Percentiles rank a stretch among this genome's conserved stretches.
Evolutionary conservation across 2,888 invertebrate species (phyloP).

Genomic region (Byasa hedistus): DNA sequence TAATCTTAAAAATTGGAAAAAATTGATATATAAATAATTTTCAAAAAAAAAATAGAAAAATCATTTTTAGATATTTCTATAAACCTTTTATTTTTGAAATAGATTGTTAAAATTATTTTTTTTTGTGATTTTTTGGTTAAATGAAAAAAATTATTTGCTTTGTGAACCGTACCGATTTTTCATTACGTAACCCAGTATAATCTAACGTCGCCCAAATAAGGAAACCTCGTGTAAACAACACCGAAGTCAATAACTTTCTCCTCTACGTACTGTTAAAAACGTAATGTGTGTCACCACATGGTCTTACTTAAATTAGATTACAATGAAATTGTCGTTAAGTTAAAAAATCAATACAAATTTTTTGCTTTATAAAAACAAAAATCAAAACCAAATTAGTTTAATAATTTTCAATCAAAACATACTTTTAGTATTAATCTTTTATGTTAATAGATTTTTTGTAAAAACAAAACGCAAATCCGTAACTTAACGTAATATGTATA

Average conservation of each 20-base stretch:
- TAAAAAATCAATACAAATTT: too few species aligned
- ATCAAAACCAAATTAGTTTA: too few species aligned
- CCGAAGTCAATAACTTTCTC: constrained; percentile 33
- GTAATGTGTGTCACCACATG: constrained; percentile 2
- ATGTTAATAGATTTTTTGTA: too few species aligned
- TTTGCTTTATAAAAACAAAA: too few species aligned
- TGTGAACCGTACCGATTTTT: constrained; percentile 43
- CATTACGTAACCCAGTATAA: constrained; percentile 47
- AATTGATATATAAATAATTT: too few species aligned
- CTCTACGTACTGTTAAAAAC: constrained; percentile 24
- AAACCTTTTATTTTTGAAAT: background rate
- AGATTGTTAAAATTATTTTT: background rate
- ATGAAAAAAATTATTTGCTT: constrained; percentile 27
- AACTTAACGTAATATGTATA: too few species aligned
- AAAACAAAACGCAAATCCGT: too few species aligned
- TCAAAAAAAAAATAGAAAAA: too few species aligned
- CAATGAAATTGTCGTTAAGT: background rate
- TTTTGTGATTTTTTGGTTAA: background rate
- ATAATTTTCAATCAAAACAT: too few species aligned
- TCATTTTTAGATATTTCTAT: too few species aligned
- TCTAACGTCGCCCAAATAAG: constrained; percentile 61
- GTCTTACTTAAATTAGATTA: constrained; percentile 4
- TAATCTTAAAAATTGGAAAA: too few species aligned
- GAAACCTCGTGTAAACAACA: constrained; percentile 55
- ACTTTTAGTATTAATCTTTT: too few species aligned